These are phyloP conservation scores for Drosophila mettleri DNA, from an alignment of 2,888 invertebrate species.

Conservation along the genomic window DNA sequence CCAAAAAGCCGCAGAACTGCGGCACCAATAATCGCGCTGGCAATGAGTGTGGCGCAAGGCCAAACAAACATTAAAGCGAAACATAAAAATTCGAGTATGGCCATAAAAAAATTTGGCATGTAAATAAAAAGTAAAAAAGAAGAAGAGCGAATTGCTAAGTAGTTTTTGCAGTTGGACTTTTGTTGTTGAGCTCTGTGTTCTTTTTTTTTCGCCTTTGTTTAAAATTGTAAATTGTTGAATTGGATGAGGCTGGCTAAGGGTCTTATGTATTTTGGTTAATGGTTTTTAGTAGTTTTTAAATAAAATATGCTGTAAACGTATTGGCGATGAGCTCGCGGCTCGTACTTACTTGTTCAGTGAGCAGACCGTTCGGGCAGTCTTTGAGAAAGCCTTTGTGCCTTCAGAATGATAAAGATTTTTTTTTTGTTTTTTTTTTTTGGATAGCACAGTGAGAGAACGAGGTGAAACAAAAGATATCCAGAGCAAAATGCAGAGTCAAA, in stretches of 20 bases:
- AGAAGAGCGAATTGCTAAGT: conserved; percentile 9
- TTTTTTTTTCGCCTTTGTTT: conserved; percentile 6
- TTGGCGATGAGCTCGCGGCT: background rate
- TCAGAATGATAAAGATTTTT: conserved; percentile 38
- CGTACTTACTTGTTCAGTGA: conserved; percentile 94
- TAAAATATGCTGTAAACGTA: conserved; percentile 5
- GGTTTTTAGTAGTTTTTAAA: conserved; percentile 25
- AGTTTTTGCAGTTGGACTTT: conserved; percentile 31
- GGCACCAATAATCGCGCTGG: conserved; percentile 21
- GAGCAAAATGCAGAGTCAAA: conserved; percentile 19
- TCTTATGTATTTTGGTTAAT: background rate
- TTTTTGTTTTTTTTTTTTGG: conserved; percentile 9
- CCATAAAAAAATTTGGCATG: conserved; percentile 35
- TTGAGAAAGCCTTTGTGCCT: conserved; percentile 99
- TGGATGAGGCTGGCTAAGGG: background rate
- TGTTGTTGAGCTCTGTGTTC: no score
- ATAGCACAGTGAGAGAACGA: conserved; percentile 26
- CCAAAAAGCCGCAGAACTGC: conserved; percentile 67
- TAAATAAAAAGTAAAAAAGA: conserved; percentile 20
- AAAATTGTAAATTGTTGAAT: conserved; percentile 6
- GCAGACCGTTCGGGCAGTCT: conserved; percentile 97
- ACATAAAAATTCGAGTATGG: conserved; percentile 44
- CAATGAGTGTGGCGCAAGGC: conserved; percentile 22
- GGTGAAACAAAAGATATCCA: conserved; percentile 11
- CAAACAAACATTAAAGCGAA: conserved; percentile 34